Conservation (phyloP, 2,888 invertebrate genomes). For the Cerastis rubricosa region DNA sequence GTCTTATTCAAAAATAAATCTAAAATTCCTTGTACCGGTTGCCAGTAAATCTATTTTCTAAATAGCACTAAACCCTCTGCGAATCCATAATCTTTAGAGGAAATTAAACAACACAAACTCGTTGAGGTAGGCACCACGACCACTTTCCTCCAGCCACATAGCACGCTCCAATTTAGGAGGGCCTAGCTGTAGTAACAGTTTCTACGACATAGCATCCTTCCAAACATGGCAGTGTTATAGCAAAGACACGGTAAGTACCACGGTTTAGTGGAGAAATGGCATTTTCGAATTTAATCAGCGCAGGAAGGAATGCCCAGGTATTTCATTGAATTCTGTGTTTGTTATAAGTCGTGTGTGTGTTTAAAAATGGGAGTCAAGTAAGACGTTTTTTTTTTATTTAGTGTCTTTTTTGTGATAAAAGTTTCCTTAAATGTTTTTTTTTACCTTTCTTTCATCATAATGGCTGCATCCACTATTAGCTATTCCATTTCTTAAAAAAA, state of each 20-base stretch:
- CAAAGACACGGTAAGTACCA: slow-evolving; percentile 62
- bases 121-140: slow-evolving; percentile 72
- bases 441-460: neutral
- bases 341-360: slow-evolving; percentile 66
- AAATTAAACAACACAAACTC: slow-evolving; percentile 78
- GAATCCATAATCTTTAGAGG: slow-evolving; percentile 73
- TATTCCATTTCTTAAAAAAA: neutral
- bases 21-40: neutral
- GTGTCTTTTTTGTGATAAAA: neutral
- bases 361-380: slow-evolving; percentile 75
- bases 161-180: slow-evolving; percentile 73
- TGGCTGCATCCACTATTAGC: neutral
- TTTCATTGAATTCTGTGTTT: slow-evolving; percentile 69
- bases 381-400: slow-evolving; percentile 52
- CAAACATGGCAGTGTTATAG: slow-evolving; percentile 69
- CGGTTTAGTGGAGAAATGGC: slow-evolving; percentile 70
- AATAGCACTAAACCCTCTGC: slow-evolving; percentile 55
- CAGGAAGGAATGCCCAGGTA: slow-evolving; percentile 73
- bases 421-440: neutral
- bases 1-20: neutral
- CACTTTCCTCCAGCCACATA: slow-evolving; percentile 77
- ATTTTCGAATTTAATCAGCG: slow-evolving; percentile 75
- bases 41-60: neutral
- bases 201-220: slow-evolving; percentile 58
- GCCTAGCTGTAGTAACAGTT: slow-evolving; percentile 55